These are phyloP conservation scores for Lasiurus borealis DNA, from an alignment of 2,113 vertebrate genomes.

Conservation along the genomic window DNA sequence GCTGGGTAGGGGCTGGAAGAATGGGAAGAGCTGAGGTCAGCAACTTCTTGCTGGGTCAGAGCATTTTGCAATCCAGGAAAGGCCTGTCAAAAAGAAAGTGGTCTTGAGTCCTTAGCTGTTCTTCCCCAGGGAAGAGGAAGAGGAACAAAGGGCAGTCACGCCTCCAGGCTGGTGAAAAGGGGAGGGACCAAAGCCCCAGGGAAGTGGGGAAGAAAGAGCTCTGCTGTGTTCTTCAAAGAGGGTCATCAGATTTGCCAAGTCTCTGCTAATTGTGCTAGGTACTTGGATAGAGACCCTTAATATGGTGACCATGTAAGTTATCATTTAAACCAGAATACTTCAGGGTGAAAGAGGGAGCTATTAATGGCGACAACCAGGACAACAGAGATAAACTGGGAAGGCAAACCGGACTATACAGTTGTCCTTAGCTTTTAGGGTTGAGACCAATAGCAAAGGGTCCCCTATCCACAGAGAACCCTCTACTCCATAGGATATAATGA, in stretches of 20 bases:
- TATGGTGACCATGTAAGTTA: background rate
- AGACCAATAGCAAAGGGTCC: background rate
- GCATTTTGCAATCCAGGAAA: constrained; percentile 63
- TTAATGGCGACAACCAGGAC: background rate
- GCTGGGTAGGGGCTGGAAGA: background rate
- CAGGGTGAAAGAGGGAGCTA: background rate
- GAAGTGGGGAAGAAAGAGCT: background rate
- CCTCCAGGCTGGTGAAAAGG: background rate
- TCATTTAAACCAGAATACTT: background rate
- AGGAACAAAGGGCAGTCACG: background rate
- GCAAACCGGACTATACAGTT: background rate
- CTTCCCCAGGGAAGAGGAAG: constrained; percentile 8
- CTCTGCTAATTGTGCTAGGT: background rate
- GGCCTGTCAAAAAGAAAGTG: constrained; percentile 49
- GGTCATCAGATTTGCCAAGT: background rate
- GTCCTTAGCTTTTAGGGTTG: background rate
- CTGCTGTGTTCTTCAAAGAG: background rate
- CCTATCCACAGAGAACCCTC: background rate
- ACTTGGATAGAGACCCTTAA: background rate
- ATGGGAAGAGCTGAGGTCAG: background rate
- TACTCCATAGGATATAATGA: background rate
- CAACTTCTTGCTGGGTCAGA: background rate
- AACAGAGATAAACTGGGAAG: background rate
- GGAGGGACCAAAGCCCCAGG: background rate
- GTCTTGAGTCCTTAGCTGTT: background rate